Conservation (phyloP, 53 echinoderm and acorn worm species). For the Glandiceps talaboti region DNA sequence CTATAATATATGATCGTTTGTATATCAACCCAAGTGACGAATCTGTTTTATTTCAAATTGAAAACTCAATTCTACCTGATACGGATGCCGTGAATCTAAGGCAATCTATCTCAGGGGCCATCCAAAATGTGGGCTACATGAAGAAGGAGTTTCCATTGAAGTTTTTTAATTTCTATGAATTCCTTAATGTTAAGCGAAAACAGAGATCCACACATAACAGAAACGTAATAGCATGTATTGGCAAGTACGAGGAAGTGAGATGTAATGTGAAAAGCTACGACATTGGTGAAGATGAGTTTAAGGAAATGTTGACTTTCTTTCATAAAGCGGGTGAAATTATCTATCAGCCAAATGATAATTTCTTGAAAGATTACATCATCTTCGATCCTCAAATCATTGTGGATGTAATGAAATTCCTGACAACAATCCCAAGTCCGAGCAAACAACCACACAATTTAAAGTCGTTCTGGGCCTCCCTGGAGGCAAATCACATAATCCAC, state of each 20-base stretch:
- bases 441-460: too few relatives aligned
- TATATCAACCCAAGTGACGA: not conserved
- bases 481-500: too few relatives aligned
- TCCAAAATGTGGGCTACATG: not conserved
- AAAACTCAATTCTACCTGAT: not conserved
- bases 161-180: not conserved
- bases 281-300: not conserved
- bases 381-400: constrained; percentile 21
- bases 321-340: not conserved
- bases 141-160: not conserved
- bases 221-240: not conserved
- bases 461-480: too few relatives aligned
- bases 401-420: constrained; percentile 31
- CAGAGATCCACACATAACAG: not conserved
- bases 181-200: not conserved
- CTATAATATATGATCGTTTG: not conserved
- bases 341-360: constrained; percentile 17
- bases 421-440: too few relatives aligned
- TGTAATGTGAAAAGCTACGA: not conserved
- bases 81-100: not conserved
- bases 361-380: constrained; percentile 26
- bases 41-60: not conserved
- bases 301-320: not conserved
- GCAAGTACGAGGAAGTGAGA: not conserved
- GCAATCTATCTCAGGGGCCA: not conserved